A percentile compares a stretch with the other conserved stretches of the same genome.
Conservation (phyloP, 2,113 vertebrate genomes). For the Arothron firmamentum region DNA sequence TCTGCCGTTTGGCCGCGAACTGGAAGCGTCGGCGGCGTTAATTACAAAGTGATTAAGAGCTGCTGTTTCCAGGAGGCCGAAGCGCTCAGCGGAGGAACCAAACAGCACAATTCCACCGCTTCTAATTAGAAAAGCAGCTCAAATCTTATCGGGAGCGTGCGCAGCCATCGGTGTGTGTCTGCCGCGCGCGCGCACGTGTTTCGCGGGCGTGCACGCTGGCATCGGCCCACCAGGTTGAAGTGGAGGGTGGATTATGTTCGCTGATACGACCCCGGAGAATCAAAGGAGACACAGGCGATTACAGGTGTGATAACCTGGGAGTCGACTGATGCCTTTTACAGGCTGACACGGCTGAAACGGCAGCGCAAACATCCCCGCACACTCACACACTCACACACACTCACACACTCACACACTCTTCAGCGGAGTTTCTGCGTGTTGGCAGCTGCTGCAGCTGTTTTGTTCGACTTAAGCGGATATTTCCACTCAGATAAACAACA, state of each 20-base stretch:
- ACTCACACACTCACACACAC: conserved; percentile 11
- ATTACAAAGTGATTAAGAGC: conserved; percentile 75
- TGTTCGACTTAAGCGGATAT: conserved; percentile 52
- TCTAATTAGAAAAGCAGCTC: conserved; percentile 78
- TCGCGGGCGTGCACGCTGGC: conserved; percentile 7
- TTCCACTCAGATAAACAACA: conserved; percentile 53
- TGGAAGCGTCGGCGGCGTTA: conserved; percentile 57
- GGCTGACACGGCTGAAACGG: conserved; percentile 66
- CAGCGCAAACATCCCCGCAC: conserved; percentile 37
- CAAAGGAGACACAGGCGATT: conserved; percentile 68
- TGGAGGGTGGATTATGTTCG: conserved; percentile 61
- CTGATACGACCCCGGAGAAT: conserved; percentile 44
- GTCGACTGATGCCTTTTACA: conserved; percentile 49
- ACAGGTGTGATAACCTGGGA: conserved; percentile 65
- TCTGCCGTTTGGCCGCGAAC: not conserved
- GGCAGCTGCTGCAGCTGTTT: conserved; percentile 39
- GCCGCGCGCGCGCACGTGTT: not conserved
- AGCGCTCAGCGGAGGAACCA: conserved; percentile 79
- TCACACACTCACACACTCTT: conserved; percentile 15
- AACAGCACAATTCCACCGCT: conserved; percentile 76
- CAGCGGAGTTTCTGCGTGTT: conserved; percentile 34
- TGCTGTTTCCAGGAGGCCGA: conserved; percentile 68
- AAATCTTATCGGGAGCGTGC: conserved; percentile 68
- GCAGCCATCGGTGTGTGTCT: not conserved
- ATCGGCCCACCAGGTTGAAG: conserved; percentile 35